phyloP scores from a whole-genome alignment of 2,888 invertebrate genomes.

The Dasysyrphus tricinctus region DNA sequence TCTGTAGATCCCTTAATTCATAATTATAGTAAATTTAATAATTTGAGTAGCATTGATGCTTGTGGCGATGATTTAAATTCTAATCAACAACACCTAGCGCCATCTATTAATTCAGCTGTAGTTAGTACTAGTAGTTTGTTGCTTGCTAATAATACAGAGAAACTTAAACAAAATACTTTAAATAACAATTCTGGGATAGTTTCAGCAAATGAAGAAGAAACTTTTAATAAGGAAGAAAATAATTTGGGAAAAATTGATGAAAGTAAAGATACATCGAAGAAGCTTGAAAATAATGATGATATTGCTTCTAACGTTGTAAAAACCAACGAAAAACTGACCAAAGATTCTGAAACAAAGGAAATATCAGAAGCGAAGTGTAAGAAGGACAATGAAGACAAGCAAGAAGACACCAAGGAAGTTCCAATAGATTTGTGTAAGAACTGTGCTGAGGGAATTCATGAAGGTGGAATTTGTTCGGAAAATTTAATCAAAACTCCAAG shows the following conservation, averaged over 20 bases:
- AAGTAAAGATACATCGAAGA: constrained; percentile 10
- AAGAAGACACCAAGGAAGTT: neutral
- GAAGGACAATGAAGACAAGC: neutral
- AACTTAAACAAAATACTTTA: constrained; percentile 46
- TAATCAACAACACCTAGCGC: constrained; percentile 49
- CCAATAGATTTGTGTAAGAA: constrained; percentile 52
- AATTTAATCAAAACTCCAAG: constrained; percentile 27
- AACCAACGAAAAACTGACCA: neutral
- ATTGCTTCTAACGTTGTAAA: neutral
- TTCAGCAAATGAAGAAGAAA: constrained; percentile 64
- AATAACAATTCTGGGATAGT: constrained; percentile 67
- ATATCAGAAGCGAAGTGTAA: neutral
- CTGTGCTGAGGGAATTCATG: constrained; percentile 66
- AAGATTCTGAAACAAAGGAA: neutral
- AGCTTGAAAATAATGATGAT: neutral
- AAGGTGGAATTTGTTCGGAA: neutral
- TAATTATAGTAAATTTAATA: constrained; percentile 55
- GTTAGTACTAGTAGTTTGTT: constrained; percentile 77
- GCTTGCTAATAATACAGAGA: constrained; percentile 61
- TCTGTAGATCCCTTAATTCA: constrained; percentile 38
- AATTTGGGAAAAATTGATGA: constrained; percentile 11
- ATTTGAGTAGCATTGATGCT: constrained; percentile 62
- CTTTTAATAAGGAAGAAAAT: constrained; percentile 13
- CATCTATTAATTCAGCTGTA: constrained; percentile 72
- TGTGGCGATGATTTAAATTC: constrained; percentile 55